Evolutionary conservation across 2,113 vertebrate genomes (phyloP).

Genomic region (Aix galericulata): DNA sequence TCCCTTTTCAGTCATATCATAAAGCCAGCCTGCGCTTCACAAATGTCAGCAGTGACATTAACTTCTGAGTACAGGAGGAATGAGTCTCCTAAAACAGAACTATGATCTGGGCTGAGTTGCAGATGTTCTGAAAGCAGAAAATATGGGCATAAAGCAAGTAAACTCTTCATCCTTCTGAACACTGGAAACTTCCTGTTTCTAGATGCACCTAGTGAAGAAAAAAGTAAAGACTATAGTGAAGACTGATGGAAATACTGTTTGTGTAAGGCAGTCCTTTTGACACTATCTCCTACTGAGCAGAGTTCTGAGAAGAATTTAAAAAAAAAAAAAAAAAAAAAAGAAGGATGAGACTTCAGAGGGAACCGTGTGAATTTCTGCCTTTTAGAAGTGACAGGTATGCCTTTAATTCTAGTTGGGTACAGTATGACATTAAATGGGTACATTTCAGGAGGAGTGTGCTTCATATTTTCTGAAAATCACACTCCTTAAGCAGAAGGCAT

Average conservation of each 20-base stretch:
- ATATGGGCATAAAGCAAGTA: not conserved
- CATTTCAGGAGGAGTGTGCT: not conserved
- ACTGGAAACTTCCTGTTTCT: not conserved
- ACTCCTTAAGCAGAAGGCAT: not conserved
- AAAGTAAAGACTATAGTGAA: not conserved
- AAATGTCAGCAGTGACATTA: not conserved
- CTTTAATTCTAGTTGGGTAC: not conserved
- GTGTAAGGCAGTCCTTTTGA: not conserved
- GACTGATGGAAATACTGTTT: not conserved
- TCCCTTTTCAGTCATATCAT: not conserved
- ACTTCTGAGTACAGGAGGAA: not conserved
- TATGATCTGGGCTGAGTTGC: not conserved
- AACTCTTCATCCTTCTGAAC: not conserved
- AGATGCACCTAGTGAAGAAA: not conserved
- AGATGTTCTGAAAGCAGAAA: not conserved
- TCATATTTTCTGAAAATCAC: not conserved
- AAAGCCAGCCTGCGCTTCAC: not conserved
- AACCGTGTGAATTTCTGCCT: not conserved
- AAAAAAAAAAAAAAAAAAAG: not conserved
- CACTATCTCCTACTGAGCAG: not conserved
- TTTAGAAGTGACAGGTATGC: not conserved
- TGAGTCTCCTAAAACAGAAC: not conserved
- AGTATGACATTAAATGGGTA: not conserved
- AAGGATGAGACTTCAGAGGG: not conserved
- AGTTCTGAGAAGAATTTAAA: not conserved